Evolutionary conservation across 2,888 invertebrate genomes (phyloP), one percentile per base, ranked within the genome.

Genomic region (Clistopyga incitator): DNA sequence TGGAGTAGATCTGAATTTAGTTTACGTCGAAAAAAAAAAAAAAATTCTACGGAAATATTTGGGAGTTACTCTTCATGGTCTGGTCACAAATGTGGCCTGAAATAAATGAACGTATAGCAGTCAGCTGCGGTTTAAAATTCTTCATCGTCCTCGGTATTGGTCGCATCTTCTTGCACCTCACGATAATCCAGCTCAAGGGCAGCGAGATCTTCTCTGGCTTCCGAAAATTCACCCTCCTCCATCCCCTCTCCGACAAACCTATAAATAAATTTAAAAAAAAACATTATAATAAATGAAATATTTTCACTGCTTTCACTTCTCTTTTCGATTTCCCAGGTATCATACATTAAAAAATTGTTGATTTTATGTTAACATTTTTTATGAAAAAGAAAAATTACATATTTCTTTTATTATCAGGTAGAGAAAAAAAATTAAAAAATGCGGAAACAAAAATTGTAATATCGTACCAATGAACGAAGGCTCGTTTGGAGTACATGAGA

Each of bases 201-300:
- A 6, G 91, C 90, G 13, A 90, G 85, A 85, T 90, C 90, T 72
- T 90, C 90, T 42, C 90, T 86, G 8, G 90, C 90, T 82, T 90
- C 90, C 1, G 90, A 81, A 74, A 90, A 90, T 87, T 90, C 90
- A 61, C 90, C 90, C 78, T 90, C 90, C 45, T 90, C 90, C 90
- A 90, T 90, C 15, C 90, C 90, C 78, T 90, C 90, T 0, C 90
- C 90, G 15, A 90, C 90, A 29, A 89, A 90, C 90, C 90, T 90
- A 0, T 50, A 2, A 65, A 71, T 0, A 13, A 3, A n/a, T n/a
- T n/a, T n/a, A 61, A 13, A 59, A 29, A 59, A 56, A 38, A 61
- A 76, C 45, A 78, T 23, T 23, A 2, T 72, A 67, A 52, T 13
- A 20, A 67, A 47, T 11, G 42, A 1, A 74, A 61, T 20, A 23